Base-by-base conservation (phyloP, 2,888 invertebrate genomes). In the Eupithecia exiguata region DNA sequence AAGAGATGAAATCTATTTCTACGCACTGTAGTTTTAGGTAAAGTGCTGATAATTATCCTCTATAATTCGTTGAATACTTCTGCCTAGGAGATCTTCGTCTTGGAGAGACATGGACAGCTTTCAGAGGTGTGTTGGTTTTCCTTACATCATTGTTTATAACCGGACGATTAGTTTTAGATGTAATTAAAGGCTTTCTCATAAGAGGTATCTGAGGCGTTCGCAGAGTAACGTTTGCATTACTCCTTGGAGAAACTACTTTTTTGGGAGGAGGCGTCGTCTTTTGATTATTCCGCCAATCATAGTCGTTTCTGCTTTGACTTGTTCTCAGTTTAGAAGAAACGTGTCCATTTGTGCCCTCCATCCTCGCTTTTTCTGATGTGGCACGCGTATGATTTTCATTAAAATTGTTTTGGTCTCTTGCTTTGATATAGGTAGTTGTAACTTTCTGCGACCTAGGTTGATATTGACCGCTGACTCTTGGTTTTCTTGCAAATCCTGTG, bases 91-190 rank as follows among this genome's bases (percentile, higher is more conserved):
- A 94, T 71, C 90, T 86, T 83, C 93, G 87, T 83, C 92, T 89
- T 16, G 93, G 92, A 71, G 94, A 91, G 74, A 93, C 84, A 75
- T 94, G 94, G 40, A 94, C 87, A 21, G 92, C 95, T 84, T 90
- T 93, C 82, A 96, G 85, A 0, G 96, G 96, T 0, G 96, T 96
- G 79, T 95, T 94, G 16, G 89, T 88, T 82, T 94, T 95, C 77
- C 95, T 95, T 12, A 88, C 80, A 40, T 94, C 92, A 46, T 86
- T 86, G 14, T 88, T 81, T 49, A 88, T 86, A 14, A 95, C 95
- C 0, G 96, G 92, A 49, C 94, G 88, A 21, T 95, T 87, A 77
- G 91, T 92, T 82, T 95, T 95, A 0, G 96, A 95, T 5, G 96
- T 91, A 74, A 93, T 93, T 40, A 96, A 87, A 12, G 95, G 90